A percentile compares a stretch with the other conserved stretches of the same genome.
Evolutionary conservation across 2,113 vertebrate genomes (phyloP).

Genomic region (Marcusenius ussheri): DNA sequence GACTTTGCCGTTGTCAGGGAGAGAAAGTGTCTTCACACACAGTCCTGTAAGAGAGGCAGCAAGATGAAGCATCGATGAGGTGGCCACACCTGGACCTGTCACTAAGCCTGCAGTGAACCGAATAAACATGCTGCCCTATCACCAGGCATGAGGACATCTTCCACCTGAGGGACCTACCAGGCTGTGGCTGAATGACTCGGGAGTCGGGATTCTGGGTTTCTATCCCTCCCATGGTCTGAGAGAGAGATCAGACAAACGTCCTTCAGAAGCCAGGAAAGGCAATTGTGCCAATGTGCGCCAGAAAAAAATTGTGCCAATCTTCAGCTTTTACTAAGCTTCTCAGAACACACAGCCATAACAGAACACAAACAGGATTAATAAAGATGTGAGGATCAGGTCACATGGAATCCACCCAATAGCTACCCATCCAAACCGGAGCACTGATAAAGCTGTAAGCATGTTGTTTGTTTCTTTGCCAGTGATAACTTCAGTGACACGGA

Average conservation of each 20-base stretch:
- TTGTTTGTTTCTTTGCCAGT: not conserved
- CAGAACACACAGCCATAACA: not conserved
- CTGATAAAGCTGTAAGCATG: not conserved
- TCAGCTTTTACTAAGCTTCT: not conserved
- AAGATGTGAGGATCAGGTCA: not conserved
- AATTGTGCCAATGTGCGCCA: not conserved
- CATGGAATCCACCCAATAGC: not conserved
- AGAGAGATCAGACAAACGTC: not conserved
- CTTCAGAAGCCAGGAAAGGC: not conserved
- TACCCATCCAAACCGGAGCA: not conserved
- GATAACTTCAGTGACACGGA: not conserved
- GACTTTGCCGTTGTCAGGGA: constrained; percentile 60
- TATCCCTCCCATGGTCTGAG: constrained; percentile 45
- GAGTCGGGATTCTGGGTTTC: constrained; percentile 44
- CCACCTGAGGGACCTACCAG: constrained; percentile 41
- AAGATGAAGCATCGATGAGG: not conserved
- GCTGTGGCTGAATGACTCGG: constrained; percentile 58
- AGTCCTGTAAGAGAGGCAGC: constrained; percentile 55
- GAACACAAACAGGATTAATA: not conserved
- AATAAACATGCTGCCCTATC: not conserved
- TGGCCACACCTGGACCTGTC: not conserved
- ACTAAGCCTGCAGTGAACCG: not conserved
- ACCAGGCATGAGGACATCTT: not conserved
- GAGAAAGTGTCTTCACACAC: constrained; percentile 70
- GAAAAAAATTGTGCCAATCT: not conserved